A percentile compares a stretch with the other conserved stretches of the same genome.
Conservation (phyloP, 2,797 vertebrate species). For the Falco rusticolus region DNA sequence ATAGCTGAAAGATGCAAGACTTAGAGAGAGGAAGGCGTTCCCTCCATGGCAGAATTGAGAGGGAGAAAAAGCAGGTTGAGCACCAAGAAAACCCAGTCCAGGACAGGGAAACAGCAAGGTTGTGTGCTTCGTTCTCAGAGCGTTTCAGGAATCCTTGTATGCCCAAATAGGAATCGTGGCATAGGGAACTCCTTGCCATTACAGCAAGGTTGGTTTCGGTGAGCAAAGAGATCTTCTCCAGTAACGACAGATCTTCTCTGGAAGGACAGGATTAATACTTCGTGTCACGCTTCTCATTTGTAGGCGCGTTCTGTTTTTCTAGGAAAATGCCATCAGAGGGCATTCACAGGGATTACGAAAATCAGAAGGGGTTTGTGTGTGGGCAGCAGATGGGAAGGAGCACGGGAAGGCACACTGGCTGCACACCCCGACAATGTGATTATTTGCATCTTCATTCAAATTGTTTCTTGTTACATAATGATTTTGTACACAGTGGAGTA, state of each 20-base stretch:
- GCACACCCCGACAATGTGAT: conserved; percentile 62
- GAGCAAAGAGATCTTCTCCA: background rate
- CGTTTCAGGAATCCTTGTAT: fast-evolving
- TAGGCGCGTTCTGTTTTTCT: background rate
- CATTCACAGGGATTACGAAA: background rate
- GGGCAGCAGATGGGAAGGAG: background rate
- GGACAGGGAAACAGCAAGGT: background rate
- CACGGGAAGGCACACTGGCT: conserved; percentile 6
- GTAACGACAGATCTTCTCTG: fast-evolving
- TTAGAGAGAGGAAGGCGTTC: background rate
- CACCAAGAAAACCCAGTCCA: background rate
- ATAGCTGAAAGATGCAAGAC: background rate
- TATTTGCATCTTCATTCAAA: conserved; percentile 77
- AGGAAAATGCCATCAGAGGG: background rate
- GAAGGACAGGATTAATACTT: background rate
- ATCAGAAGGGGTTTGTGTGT: background rate
- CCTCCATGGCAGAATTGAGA: background rate
- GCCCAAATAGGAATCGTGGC: fast-evolving
- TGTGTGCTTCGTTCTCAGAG: fast-evolving
- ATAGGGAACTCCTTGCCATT: background rate
- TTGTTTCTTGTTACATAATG: conserved; percentile 84
- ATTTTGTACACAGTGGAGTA: conserved; percentile 84
- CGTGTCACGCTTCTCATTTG: fast-evolving
- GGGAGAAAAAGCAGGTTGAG: background rate
- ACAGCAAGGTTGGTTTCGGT: background rate